These are phyloP conservation scores for Botrylloides violaceus DNA, from an alignment of 23 tunicate genomes.

Conservation along the genomic window DNA sequence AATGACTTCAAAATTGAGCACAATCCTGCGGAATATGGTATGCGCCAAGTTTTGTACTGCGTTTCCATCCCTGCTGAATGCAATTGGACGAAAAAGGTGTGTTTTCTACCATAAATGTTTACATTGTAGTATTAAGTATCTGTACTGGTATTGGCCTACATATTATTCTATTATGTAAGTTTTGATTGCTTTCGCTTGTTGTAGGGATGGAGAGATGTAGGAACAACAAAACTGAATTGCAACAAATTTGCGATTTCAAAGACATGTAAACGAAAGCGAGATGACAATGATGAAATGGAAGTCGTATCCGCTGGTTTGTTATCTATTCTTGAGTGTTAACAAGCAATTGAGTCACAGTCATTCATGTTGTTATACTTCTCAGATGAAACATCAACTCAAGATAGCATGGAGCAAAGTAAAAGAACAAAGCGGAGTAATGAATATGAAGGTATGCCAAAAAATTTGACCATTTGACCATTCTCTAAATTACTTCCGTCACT, in stretches of 20 bases:
- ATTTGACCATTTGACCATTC: too few species aligned
- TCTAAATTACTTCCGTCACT: too few species aligned
- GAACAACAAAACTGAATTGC: conserved; percentile 3
- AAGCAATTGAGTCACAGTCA: too few species aligned
- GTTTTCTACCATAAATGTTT: too few species aligned
- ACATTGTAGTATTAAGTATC: too few species aligned
- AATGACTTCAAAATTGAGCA: conserved; percentile 23
- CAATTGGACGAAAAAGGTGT: conserved; percentile 44
- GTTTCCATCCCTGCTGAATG: conserved; percentile 70
- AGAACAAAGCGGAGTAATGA: neutral
- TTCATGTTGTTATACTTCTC: too few species aligned
- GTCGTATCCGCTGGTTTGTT: neutral
- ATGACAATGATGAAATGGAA: neutral
- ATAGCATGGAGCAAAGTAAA: neutral
- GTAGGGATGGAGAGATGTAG: conserved; percentile 3
- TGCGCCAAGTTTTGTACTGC: conserved; percentile 65
- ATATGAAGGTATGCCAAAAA: too few species aligned
- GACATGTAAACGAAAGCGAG: neutral
- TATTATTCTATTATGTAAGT: too few species aligned
- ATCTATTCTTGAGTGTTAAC: neutral
- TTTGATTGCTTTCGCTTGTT: too few species aligned
- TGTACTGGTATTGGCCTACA: too few species aligned
- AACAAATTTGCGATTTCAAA: neutral
- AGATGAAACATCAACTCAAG: neutral
- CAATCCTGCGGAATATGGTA: conserved; percentile 19